phyloP scores from a whole-genome alignment of 2,888 invertebrate genomes.

The Aphidius colemani region DNA sequence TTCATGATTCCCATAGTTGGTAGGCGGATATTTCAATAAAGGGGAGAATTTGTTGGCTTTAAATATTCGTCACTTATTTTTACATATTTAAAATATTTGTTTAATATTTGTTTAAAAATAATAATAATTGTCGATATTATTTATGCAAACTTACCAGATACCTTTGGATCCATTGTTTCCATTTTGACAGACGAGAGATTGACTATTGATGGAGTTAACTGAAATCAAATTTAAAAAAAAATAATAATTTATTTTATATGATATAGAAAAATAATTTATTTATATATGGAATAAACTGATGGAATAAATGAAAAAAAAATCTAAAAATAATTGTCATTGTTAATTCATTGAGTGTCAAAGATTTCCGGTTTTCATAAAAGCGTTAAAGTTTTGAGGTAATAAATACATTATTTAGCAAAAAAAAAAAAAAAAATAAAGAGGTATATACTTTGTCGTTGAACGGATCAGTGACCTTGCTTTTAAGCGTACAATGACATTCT shows the following conservation, averaged over 20 bases:
- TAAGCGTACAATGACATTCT: conserved; percentile 44
- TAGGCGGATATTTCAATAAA: conserved; percentile 61
- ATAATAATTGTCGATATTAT: conserved; percentile 1
- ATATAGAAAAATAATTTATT: background rate
- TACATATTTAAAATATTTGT: conserved; percentile 10
- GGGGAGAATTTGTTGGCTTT: conserved; percentile 42
- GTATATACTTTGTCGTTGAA: conserved; percentile 25
- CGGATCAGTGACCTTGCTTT: conserved; percentile 51
- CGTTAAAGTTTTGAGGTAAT: conserved; percentile 15
- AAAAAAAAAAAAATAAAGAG: too few species aligned
- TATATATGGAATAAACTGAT: background rate
- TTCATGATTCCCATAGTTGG: conserved; percentile 38
- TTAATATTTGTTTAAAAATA: background rate
- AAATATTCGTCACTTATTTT: conserved; percentile 13
- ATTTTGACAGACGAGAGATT: conserved; percentile 57
- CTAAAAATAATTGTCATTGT: background rate
- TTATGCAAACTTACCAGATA: conserved; percentile 55
- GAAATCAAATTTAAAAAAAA: conserved; percentile 27
- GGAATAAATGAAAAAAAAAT: background rate
- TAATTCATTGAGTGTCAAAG: conserved; percentile 23
- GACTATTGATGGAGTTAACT: conserved; percentile 58
- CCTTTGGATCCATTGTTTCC: conserved; percentile 58
- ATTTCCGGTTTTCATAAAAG: conserved; percentile 33
- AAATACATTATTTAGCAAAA: background rate
- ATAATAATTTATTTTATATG: conserved; percentile 39